These are phyloP conservation scores for Tetrao urogallus DNA, from an alignment of 2,113 vertebrate genomes.

Conservation along the genomic window DNA sequence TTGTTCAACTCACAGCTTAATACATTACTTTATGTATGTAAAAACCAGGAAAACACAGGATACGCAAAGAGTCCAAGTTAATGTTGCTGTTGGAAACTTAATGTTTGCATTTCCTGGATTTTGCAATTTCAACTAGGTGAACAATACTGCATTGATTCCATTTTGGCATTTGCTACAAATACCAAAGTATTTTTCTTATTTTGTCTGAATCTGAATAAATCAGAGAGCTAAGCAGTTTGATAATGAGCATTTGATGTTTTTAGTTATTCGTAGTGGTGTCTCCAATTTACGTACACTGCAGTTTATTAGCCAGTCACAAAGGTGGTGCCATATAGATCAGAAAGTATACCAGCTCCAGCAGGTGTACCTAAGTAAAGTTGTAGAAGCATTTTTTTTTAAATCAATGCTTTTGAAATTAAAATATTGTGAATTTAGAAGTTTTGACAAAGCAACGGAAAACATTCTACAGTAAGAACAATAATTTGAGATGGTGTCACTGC, in stretches of 20 bases:
- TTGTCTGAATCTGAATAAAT: constrained; percentile 20
- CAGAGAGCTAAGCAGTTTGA: constrained; percentile 1
- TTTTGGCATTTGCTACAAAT: constrained; percentile 56
- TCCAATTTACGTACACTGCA: neutral
- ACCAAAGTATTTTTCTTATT: neutral
- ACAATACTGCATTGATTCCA: constrained; percentile 65
- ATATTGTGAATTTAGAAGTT: neutral
- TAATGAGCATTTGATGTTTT: neutral
- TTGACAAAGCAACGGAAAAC: neutral
- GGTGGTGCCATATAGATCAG: neutral
- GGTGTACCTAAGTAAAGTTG: neutral
- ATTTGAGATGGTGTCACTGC: neutral
- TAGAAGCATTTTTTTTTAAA: neutral
- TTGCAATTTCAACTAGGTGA: constrained; percentile 52
- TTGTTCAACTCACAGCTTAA: constrained; percentile 53
- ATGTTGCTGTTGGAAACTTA: constrained; percentile 69
- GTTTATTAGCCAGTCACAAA: neutral
- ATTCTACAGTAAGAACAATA: neutral
- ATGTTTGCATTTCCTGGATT: constrained; percentile 67
- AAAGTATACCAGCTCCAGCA: neutral
- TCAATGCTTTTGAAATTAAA: neutral
- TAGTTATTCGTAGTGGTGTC: neutral
- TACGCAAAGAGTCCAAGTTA: constrained; percentile 54
- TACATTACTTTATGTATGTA: constrained; percentile 36
- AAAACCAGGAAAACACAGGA: constrained; percentile 60